Evolutionary conservation across 2,888 invertebrate species (phyloP).

Genomic region (Xiphydria camelus): DNA sequence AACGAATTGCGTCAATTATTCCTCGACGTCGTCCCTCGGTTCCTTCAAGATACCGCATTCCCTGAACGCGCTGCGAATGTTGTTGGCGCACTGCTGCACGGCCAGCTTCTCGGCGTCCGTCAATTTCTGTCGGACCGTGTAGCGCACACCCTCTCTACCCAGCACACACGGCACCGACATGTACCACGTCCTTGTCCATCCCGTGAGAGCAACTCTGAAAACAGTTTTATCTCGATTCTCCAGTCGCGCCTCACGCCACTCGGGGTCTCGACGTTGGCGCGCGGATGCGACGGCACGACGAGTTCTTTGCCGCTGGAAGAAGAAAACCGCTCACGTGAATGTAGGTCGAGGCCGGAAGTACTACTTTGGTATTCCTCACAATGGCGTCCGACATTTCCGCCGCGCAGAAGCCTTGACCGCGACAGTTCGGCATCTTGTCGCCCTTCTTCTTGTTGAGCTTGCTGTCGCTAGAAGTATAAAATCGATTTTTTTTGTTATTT

Average conservation of each 20-base stretch:
- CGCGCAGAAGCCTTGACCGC: slow-evolving; percentile 58
- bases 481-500: no score
- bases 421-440: slow-evolving; percentile 51
- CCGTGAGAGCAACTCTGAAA: slow-evolving; percentile 56
- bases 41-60: slow-evolving; percentile 47
- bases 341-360: slow-evolving; percentile 56
- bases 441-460: slow-evolving; percentile 37
- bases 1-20: background rate
- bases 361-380: slow-evolving; percentile 54
- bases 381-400: slow-evolving; percentile 55
- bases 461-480: slow-evolving; percentile 23
- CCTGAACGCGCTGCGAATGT: slow-evolving; percentile 40
- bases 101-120: slow-evolving; percentile 48
- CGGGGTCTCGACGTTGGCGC: slow-evolving; percentile 7
- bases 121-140: slow-evolving; percentile 59
- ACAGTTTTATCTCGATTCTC: no score
- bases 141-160: slow-evolving; percentile 57
- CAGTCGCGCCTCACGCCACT: no score
- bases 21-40: slow-evolving; percentile 23
- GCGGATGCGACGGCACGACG: slow-evolving; percentile 15
- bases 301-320: background rate
- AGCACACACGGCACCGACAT: slow-evolving; percentile 64
- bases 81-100: slow-evolving; percentile 45
- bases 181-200: slow-evolving; percentile 64
- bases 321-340: slow-evolving; percentile 49